Percentiles rank a stretch among this genome's conserved stretches.
These are phyloP conservation scores for Laticauda colubrina DNA, from an alignment of 2,113 vertebrate genomes.

Conservation along the genomic window DNA sequence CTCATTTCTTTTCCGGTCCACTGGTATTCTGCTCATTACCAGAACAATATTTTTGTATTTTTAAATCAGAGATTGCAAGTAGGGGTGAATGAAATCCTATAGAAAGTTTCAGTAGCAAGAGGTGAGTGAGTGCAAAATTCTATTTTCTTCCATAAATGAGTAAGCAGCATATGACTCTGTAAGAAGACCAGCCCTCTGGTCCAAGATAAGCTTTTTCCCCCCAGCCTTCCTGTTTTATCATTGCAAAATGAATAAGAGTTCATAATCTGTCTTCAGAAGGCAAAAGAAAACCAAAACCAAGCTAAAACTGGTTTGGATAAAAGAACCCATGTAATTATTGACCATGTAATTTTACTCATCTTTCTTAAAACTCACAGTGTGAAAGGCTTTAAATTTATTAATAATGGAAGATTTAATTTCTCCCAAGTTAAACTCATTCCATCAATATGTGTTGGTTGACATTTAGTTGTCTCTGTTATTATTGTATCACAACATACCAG, in stretches of 20 bases:
- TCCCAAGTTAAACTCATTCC: neutral
- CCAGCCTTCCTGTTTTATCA: neutral
- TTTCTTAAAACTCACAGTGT: neutral
- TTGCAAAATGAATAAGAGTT: neutral
- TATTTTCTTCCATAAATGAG: neutral
- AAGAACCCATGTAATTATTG: neutral
- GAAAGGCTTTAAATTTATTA: neutral
- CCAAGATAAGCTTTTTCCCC: neutral
- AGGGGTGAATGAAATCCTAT: neutral
- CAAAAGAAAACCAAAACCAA: neutral
- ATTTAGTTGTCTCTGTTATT: neutral
- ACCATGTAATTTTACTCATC: neutral
- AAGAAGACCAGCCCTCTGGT: neutral
- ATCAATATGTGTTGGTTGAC: neutral
- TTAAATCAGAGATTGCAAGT: neutral
- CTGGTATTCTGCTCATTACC: neutral
- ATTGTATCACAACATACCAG: neutral
- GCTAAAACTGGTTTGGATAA: neutral
- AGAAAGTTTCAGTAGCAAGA: neutral
- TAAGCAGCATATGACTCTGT: neutral
- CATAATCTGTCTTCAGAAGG: too few species aligned
- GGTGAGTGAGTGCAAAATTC: neutral
- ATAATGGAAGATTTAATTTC: neutral
- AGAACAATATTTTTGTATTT: slow-evolving; percentile 2
- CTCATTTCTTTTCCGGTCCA: neutral